Evolutionary conservation across 2,113 vertebrate species (phyloP).

Genomic region (Leptodactylus fuscus): DNA sequence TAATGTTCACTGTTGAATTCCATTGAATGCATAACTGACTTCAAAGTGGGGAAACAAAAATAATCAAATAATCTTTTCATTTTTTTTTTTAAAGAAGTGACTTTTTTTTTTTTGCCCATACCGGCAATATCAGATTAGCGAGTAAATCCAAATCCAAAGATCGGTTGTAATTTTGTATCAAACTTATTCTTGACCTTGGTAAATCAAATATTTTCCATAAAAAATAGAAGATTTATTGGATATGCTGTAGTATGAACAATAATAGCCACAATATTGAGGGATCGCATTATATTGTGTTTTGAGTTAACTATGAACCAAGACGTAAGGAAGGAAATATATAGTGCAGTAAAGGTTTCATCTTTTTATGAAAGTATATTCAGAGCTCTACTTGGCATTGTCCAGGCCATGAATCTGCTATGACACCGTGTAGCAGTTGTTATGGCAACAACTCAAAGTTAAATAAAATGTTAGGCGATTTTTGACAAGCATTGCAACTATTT

Average conservation of each 20-base stretch:
- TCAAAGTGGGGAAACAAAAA: conserved; percentile 55
- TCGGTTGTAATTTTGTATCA: neutral
- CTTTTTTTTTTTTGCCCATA: neutral
- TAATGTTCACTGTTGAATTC: conserved; percentile 75
- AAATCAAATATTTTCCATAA: conserved; percentile 15
- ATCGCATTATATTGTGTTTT: conserved; percentile 17
- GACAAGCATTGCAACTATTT: conserved; percentile 50
- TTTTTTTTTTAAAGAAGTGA: neutral
- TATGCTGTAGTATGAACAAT: neutral
- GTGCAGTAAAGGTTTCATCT: conserved; percentile 44
- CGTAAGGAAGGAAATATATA: conserved; percentile 31
- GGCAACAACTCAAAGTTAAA: conserved; percentile 55
- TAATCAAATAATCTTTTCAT: neutral
- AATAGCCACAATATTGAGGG: conserved; percentile 21
- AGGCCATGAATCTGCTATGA: conserved; percentile 48
- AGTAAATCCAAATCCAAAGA: neutral
- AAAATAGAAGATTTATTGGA: conserved; percentile 8
- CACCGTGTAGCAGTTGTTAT: conserved; percentile 56
- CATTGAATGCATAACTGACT: conserved; percentile 62
- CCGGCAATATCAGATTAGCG: neutral
- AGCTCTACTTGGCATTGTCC: conserved; percentile 42
- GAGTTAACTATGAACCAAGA: conserved; percentile 22
- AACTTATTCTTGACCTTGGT: conserved; percentile 40
- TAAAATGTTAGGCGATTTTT: conserved; percentile 34
- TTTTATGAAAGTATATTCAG: conserved; percentile 54